Conservation (phyloP, 1,140 invertebrate genomes). For the Philopotamus ludificatus region DNA sequence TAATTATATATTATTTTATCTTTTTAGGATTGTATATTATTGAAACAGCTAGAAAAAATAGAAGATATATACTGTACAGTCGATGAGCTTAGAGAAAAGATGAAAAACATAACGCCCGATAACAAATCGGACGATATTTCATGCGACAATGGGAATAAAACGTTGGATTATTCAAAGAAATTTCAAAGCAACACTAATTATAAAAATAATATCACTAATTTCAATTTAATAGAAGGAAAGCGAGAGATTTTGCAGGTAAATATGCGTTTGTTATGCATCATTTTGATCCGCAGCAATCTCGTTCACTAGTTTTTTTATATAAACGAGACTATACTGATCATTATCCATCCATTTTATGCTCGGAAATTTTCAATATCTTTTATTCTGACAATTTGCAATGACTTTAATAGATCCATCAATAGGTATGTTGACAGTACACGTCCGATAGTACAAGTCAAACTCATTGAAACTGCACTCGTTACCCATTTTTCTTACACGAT, state of each 20-base stretch:
- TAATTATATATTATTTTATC: neutral
- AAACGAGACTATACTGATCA: too few species aligned
- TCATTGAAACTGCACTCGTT: too few species aligned
- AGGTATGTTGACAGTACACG: too few species aligned
- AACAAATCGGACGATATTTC: conserved; percentile 46
- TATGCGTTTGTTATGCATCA: neutral
- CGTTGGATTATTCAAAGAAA: neutral
- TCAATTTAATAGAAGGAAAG: conserved; percentile 56
- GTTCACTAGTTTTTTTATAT: too few species aligned
- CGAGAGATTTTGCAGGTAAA: conserved; percentile 57
- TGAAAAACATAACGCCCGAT: conserved; percentile 51
- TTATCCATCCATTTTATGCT: too few species aligned
- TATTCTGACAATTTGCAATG: too few species aligned
- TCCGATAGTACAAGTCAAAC: too few species aligned
- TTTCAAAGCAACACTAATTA: conserved; percentile 42
- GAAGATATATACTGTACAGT: conserved; percentile 65
- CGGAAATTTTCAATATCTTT: too few species aligned
- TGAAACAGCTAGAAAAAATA: conserved; percentile 52
- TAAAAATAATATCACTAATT: conserved; percentile 44
- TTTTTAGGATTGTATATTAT: conserved; percentile 37
- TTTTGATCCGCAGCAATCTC: neutral
- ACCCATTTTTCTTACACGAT: too few species aligned
- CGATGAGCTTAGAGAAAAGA: conserved; percentile 59
- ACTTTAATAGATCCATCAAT: too few species aligned
- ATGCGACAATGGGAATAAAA: conserved; percentile 49